phyloP scores from a whole-genome alignment of 1,140 invertebrate species.

The Cydia splendana region DNA sequence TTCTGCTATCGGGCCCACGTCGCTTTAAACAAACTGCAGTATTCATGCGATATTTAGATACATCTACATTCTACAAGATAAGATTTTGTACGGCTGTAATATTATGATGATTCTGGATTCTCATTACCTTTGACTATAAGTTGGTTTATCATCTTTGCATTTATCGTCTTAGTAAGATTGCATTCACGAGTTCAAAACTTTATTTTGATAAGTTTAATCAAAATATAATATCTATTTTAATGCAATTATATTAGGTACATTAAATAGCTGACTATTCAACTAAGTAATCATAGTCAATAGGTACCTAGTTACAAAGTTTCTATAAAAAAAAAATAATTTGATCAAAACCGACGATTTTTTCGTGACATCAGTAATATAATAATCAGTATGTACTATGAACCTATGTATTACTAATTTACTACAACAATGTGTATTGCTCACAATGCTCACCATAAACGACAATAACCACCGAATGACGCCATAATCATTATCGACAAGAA shows the following conservation, averaged over 20 bases:
- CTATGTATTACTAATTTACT: too few species aligned
- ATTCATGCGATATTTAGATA: slow-evolving; percentile 21
- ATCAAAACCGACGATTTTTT: too few species aligned
- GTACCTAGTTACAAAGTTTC: too few species aligned
- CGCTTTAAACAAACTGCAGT: slow-evolving; percentile 17
- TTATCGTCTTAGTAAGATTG: background rate
- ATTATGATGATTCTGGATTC: background rate
- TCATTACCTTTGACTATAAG: background rate
- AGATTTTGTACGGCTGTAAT: background rate
- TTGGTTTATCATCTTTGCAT: background rate
- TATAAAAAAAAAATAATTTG: too few species aligned
- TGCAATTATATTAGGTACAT: background rate
- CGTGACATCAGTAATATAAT: too few species aligned
- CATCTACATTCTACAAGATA: slow-evolving; percentile 5
- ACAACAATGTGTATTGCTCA: too few species aligned
- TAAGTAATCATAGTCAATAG: too few species aligned
- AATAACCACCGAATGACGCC: background rate
- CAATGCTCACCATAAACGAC: background rate
- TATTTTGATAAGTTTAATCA: too few species aligned
- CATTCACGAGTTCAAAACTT: too few species aligned
- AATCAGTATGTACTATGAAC: too few species aligned
- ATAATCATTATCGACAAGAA: background rate
- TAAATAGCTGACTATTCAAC: too few species aligned
- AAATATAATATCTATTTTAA: background rate
- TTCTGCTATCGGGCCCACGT: background rate